Evolutionary conservation across 2,888 invertebrate genomes (phyloP), one percentile per base, ranked within the genome.

Genomic region (Thymelicus sylvestris): DNA sequence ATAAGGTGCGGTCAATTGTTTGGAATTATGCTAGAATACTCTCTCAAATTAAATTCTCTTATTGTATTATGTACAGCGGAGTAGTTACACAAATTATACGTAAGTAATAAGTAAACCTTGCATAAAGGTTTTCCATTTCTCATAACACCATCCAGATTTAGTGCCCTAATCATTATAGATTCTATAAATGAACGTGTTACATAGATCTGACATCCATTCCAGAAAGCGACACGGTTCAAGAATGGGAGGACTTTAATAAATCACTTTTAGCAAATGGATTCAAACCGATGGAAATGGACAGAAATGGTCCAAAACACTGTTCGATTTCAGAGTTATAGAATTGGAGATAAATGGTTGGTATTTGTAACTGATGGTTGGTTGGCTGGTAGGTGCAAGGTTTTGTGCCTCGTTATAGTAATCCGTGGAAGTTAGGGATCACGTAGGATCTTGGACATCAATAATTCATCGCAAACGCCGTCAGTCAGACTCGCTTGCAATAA

Each of bases 401-500:
- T 72, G 71, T 65, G 64, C 63, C 71, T 68, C 69, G 72, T 75
- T 76, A 73, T 63, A 72, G 74, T 77, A 77, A 78, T 78, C 77
- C 78, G 71, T 70, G 75, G 74, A 74, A 74, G 68, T 83, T 81
- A 79, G 83, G 78, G 81, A 86, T 86, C 92, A 92, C 92, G 92
- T 90, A 81, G 81, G 80, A 81, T 80, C 78, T 81, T 79, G 78
- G 80, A 73, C 86, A 90, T 93, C 86, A 89, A 93, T 93, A 90
- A 93, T 93, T 89, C 92, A 93, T 92, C 78, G 78, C 80, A 82
- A 81, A 72, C 78, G 79, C 86, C 83, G 81, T 80, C 83, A 81
- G 84, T 83, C 80, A 81, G 80, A 86, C 92, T 85, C 83, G 82
- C 79, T 83, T 81, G 89, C 89, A 90, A 93, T 93, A 89, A 87